A percentile compares a stretch with the other conserved stretches of the same genome.
These are phyloP conservation scores for Mamestra brassicae DNA, from an alignment of 2,888 invertebrate species.

Conservation along the genomic window DNA sequence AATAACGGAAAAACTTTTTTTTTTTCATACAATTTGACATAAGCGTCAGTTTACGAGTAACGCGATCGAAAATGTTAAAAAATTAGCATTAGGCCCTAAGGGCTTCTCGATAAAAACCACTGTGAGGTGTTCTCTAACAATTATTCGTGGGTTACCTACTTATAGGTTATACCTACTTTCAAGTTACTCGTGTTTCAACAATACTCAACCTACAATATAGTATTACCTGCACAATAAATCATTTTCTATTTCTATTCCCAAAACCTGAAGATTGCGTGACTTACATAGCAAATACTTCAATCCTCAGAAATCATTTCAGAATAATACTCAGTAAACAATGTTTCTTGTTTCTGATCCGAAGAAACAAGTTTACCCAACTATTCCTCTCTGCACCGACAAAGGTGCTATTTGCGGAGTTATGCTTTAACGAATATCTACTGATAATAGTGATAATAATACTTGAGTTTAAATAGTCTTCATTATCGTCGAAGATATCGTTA, in stretches of 20 bases:
- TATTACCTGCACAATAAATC: slow-evolving; percentile 3
- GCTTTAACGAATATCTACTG: slow-evolving; percentile 56
- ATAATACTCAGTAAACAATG: slow-evolving; percentile 65
- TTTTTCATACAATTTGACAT: too few relatives aligned
- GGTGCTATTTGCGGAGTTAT: slow-evolving; percentile 59
- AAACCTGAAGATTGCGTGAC: slow-evolving; percentile 27
- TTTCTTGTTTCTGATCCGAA: slow-evolving; percentile 61
- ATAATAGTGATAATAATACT: slow-evolving; percentile 40
- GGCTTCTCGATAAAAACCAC: neutral
- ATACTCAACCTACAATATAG: neutral
- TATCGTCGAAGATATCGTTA: slow-evolving; percentile 37
- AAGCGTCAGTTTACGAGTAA: too few relatives aligned
- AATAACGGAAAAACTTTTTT: too few relatives aligned
- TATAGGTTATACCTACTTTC: neutral
- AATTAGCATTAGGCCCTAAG: too few relatives aligned
- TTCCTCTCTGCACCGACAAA: slow-evolving; percentile 63
- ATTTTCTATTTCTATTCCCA: slow-evolving; percentile 13
- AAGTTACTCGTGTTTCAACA: neutral
- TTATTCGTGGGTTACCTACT: neutral
- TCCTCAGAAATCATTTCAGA: slow-evolving; percentile 52
- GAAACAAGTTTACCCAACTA: slow-evolving; percentile 67
- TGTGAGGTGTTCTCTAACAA: neutral
- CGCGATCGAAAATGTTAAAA: too few relatives aligned
- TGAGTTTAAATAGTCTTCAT: slow-evolving; percentile 16
- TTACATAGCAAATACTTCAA: slow-evolving; percentile 34